Evolutionary conservation across 2,888 invertebrate genomes (phyloP).

Genomic region (Yponomeuta malinellus): DNA sequence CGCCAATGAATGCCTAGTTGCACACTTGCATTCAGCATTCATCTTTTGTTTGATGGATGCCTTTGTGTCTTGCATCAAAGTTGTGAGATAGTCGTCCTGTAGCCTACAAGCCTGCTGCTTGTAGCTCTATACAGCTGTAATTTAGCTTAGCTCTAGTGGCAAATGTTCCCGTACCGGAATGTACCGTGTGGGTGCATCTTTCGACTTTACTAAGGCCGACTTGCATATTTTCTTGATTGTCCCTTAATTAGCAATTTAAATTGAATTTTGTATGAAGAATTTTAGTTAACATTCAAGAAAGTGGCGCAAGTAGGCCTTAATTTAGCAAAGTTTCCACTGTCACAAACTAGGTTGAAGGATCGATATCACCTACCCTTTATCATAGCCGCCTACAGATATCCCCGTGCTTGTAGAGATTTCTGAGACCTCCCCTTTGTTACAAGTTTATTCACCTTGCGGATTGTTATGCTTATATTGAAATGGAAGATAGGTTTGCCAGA

Average conservation of each 20-base stretch:
- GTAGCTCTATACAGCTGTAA: too few relatives aligned
- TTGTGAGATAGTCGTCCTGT: too few relatives aligned
- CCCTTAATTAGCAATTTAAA: too few relatives aligned
- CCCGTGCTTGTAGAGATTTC: background rate
- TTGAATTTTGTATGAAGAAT: too few relatives aligned
- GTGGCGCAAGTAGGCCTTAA: background rate
- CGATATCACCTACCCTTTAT: background rate
- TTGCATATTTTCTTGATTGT: too few relatives aligned
- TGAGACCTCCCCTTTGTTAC: background rate
- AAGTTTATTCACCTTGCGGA: slow-evolving; percentile 1
- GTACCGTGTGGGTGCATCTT: too few relatives aligned
- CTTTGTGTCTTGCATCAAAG: background rate
- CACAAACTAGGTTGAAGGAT: background rate
- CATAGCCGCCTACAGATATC: background rate
- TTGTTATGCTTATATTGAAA: background rate
- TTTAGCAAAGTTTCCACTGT: background rate
- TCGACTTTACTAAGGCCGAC: too few relatives aligned
- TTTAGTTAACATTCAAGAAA: too few relatives aligned
- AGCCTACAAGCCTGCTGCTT: too few relatives aligned
- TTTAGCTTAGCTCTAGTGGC: too few relatives aligned
- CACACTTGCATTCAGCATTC: background rate
- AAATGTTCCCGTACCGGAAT: too few relatives aligned
- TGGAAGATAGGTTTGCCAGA: background rate
- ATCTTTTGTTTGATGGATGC: background rate
- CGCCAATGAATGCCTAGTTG: background rate